These are phyloP conservation scores for Pyrrhia umbra DNA, from an alignment of 2,888 invertebrate species.

Conservation along the genomic window DNA sequence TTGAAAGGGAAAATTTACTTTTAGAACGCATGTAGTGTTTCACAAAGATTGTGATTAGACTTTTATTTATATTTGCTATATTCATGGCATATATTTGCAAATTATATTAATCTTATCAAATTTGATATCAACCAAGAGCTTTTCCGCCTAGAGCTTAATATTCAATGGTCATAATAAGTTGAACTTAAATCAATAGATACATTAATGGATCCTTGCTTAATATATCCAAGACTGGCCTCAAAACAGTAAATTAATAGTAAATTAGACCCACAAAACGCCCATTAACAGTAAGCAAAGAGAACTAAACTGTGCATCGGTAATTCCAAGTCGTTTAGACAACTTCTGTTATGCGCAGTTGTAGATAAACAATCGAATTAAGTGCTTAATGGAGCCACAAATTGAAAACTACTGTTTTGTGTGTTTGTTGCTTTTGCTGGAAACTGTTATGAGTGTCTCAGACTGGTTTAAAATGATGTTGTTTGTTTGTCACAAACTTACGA, in stretches of 20 bases:
- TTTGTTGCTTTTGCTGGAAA: conserved; percentile 65
- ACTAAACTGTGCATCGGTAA: conserved; percentile 55
- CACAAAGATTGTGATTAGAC: not conserved
- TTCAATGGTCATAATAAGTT: conserved; percentile 1
- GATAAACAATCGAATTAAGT: conserved; percentile 81
- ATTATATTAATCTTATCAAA: too few relatives aligned
- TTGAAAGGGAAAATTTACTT: conserved; percentile 19
- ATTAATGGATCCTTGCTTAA: conserved; percentile 7
- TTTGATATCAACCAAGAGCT: too few relatives aligned
- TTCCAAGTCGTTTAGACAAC: conserved; percentile 71
- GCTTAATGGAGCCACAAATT: conserved; percentile 78
- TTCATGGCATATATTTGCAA: too few relatives aligned
- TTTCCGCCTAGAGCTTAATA: not conserved
- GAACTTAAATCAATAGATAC: not conserved
- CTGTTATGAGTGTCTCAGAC: conserved; percentile 30
- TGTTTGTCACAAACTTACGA: too few relatives aligned
- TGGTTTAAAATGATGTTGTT: conserved; percentile 6
- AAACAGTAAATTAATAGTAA: conserved; percentile 47
- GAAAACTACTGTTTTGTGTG: conserved; percentile 75
- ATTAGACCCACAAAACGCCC: conserved; percentile 48
- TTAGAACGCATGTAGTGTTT: not conserved
- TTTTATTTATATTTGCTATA: not conserved
- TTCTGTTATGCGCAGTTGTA: conserved; percentile 71
- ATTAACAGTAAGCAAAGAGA: conserved; percentile 51
- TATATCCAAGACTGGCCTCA: conserved; percentile 41